phyloP scores from a whole-genome alignment of 1,140 invertebrate species.

The Trialeurodes vaporariorum region DNA sequence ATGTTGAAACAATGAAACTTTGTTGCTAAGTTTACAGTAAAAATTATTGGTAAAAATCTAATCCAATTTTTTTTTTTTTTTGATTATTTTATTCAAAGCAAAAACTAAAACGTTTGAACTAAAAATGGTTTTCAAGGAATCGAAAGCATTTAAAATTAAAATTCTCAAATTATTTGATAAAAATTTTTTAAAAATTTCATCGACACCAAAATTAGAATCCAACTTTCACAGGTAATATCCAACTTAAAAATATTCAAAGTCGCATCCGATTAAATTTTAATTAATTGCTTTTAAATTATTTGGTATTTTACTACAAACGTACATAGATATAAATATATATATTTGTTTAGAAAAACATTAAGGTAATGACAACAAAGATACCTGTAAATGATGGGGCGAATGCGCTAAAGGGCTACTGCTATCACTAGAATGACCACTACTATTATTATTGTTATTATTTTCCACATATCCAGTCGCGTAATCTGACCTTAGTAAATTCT shows the following conservation, averaged over 20 bases:
- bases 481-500: slow-evolving; percentile 71
- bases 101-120: too few species aligned
- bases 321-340: slow-evolving; percentile 5
- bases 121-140: too few species aligned
- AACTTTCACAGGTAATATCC: too few species aligned
- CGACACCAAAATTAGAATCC: too few species aligned
- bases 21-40: too few species aligned
- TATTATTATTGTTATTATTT: slow-evolving; percentile 40
- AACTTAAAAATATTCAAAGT: slow-evolving; percentile 5
- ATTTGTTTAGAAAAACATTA: slow-evolving; percentile 19
- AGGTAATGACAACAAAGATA: slow-evolving; percentile 10
- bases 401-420: slow-evolving; percentile 36
- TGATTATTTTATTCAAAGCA: too few species aligned
- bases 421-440: slow-evolving; percentile 42
- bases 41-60: too few species aligned
- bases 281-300: neutral
- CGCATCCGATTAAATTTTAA: neutral
- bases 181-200: too few species aligned
- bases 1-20: too few species aligned
- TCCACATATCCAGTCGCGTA: slow-evolving; percentile 38
- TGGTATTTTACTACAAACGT: slow-evolving; percentile 3
- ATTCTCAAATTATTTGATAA: too few species aligned
- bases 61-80: too few species aligned
- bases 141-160: too few species aligned
- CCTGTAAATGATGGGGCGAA: slow-evolving; percentile 27